Base-by-base conservation (phyloP, 2,888 invertebrate genomes). In the Cheilosia vernalis region DNA sequence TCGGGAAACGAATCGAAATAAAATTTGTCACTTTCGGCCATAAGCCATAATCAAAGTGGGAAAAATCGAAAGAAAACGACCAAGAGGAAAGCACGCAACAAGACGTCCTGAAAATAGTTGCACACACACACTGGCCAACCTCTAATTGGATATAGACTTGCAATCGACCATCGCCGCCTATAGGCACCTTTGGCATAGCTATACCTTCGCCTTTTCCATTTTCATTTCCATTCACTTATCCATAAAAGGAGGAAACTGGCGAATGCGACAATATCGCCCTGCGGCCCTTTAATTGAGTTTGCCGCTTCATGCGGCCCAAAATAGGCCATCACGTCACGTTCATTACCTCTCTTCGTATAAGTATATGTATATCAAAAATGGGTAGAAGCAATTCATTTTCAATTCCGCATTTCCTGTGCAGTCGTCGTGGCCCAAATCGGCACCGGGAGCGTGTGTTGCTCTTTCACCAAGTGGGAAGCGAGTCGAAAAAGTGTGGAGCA, bases 251-350 rank as follows among this genome's bases (percentile, higher is more conserved):
- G 64, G 49, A 51, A 66, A 42, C 40, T 40, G 66, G 64, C 60
- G 66, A 78, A 66, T 61, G 78, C 82, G 82, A 82, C 78, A 82
- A 64, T 82, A 77, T 82, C 60, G 51, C 78, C 78, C 82, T 66
- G 49, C 53, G 60, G 79, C 73, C 83, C 79, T 79, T 84, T 24
- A 84, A 84, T 84, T 79, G 83, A 74, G 79, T 84, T 84, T 84
- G 55, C 27, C 67, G 37, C 56, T 33, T 19, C 61, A 61, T 49
- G 64, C n/a, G 33, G 60, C 49, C 73, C 61, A 84, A 84, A 84
- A 79, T 79, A 74, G 83, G 80, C 79, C 73, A 79, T 74, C 83
- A 84, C 83, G 83, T 79, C 73, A 51, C 73, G 49, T 49, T 67
- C 55, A 44, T 69, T 60, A 24, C 53, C 53, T 13, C 33, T 7